A percentile compares a stretch with the other conserved stretches of the same genome.
Conservation (phyloP, 2,797 vertebrate genomes). For the Cossypha polioptera region DNA sequence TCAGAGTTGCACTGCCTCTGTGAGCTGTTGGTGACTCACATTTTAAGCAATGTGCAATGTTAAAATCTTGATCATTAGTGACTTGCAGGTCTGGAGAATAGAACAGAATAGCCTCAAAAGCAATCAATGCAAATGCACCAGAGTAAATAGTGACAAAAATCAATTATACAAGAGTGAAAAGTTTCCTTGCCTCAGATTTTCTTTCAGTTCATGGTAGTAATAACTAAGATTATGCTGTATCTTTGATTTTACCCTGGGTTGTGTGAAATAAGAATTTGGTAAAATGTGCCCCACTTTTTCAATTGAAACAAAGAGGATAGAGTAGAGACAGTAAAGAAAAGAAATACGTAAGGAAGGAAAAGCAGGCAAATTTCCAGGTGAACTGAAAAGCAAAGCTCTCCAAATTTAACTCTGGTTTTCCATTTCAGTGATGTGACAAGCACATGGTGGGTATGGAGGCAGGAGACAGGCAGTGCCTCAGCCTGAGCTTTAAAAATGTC, state of each 20-base stretch:
- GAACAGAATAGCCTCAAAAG: not conserved
- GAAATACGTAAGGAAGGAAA: not conserved
- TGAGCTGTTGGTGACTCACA: not conserved
- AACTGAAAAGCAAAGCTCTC: not conserved
- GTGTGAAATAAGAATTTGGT: not conserved
- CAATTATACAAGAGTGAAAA: not conserved
- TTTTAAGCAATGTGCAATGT: accelerated
- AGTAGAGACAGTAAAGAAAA: not conserved
- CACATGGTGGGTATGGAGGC: accelerated
- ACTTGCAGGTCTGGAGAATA: not conserved
- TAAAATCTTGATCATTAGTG: not conserved
- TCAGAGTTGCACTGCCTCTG: not conserved
- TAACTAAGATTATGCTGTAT: not conserved
- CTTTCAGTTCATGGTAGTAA: not conserved
- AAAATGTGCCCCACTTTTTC: not conserved
- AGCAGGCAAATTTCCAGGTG: not conserved
- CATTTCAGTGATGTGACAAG: not conserved
- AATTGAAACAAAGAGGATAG: not conserved
- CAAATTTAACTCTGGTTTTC: not conserved
- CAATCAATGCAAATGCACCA: not conserved
- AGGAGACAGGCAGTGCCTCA: not conserved
- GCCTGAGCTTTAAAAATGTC: not conserved
- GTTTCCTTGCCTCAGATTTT: not conserved
- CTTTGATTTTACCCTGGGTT: not conserved
- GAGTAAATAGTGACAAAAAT: not conserved